These are phyloP conservation scores for Trichopoda pennipes DNA, from an alignment of 2,888 invertebrate genomes.

Conservation along the genomic window DNA sequence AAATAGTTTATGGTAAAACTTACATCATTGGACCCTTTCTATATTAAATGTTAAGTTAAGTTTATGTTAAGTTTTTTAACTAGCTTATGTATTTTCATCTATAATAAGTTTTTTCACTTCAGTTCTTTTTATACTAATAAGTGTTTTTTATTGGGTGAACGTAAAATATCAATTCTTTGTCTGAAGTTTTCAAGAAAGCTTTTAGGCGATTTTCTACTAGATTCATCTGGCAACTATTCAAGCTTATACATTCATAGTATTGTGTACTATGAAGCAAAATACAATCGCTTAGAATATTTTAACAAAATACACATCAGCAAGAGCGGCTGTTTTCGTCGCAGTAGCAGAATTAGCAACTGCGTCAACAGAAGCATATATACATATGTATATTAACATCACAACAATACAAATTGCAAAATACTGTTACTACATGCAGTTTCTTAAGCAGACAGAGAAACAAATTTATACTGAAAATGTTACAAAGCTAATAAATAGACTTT, in stretches of 20 bases:
- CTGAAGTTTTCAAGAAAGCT: too few species aligned
- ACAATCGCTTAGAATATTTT: conserved; percentile 17
- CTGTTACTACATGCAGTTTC: conserved; percentile 6
- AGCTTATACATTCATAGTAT: neutral
- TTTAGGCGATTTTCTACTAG: too few species aligned
- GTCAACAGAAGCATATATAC: conserved; percentile 26
- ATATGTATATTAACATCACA: neutral
- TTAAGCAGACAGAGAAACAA: conserved; percentile 17
- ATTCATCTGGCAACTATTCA: neutral
- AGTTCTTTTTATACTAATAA: too few species aligned
- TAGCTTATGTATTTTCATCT: too few species aligned
- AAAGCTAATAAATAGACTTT: conserved; percentile 29
- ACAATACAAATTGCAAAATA: neutral
- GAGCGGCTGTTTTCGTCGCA: neutral
- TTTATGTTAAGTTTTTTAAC: too few species aligned
- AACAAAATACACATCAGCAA: too few species aligned
- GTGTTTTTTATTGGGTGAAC: too few species aligned
- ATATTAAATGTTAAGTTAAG: too few species aligned
- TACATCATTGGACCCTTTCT: too few species aligned
- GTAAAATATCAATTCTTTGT: too few species aligned
- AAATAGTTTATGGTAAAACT: too few species aligned
- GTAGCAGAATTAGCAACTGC: conserved; percentile 17
- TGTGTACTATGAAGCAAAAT: conserved; percentile 5
- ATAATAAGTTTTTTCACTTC: too few species aligned
- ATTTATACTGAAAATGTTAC: conserved; percentile 27